Percentiles rank a stretch among this genome's conserved stretches.
phyloP scores from a whole-genome alignment of 2,113 vertebrate species.

The Lonchura striata region DNA sequence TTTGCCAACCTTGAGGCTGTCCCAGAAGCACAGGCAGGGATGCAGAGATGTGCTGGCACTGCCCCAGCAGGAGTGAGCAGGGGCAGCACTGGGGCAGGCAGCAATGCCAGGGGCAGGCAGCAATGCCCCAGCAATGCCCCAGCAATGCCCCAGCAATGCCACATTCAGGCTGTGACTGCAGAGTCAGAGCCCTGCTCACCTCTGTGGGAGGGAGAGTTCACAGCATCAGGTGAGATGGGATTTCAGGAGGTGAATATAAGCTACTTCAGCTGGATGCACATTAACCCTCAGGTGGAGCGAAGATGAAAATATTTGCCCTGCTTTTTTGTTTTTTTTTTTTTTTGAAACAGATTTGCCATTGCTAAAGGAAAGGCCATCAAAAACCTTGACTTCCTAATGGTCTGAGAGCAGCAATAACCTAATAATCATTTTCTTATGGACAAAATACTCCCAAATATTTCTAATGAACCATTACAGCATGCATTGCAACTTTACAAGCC shows the following conservation, averaged over 20 bases:
- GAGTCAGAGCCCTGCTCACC: not conserved
- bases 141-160: not conserved
- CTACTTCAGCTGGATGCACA: conserved; percentile 17
- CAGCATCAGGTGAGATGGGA: not conserved
- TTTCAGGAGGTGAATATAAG: not conserved
- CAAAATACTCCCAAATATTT: conserved; percentile 32
- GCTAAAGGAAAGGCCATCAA: not conserved
- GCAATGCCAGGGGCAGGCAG: too few relatives aligned
- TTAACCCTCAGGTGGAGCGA: not conserved
- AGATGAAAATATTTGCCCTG: not conserved
- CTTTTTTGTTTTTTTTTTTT: not conserved
- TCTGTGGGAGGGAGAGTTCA: not conserved
- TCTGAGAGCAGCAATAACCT: not conserved
- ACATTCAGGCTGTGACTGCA: not conserved
- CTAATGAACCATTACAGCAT: not conserved
- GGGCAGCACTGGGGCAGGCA: not conserved
- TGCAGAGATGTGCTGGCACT: not conserved
- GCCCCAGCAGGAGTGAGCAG: not conserved
- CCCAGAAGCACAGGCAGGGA: not conserved
- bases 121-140: not conserved
- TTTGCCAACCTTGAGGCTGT: accelerated
- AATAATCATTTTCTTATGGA: not conserved
- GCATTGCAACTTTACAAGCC: not conserved
- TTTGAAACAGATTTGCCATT: not conserved
- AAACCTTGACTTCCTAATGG: not conserved